Evolutionary conservation across 1,140 invertebrate species (phyloP), one percentile per base, ranked within the genome.

Genomic region (Mesaphorura yosii): DNA sequence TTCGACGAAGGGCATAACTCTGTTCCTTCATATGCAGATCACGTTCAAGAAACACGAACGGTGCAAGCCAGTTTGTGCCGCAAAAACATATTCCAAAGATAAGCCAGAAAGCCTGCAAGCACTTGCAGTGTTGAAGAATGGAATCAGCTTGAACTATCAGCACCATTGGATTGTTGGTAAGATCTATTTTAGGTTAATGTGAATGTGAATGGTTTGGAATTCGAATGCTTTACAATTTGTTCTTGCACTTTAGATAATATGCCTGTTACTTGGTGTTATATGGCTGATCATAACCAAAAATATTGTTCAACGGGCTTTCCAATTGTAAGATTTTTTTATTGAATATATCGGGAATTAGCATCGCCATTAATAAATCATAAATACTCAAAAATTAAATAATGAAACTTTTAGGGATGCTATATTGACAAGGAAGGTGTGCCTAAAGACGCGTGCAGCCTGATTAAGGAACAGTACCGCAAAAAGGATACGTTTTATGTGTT

Each of bases 71-170:
- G 73, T 86, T 23, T 95, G 90, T 68, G 67, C 65, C 67, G 66
- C 66, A 2, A 91, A 83, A 66, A 72, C 65, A 1, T 96, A 97
- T 66, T 72, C 73, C 31, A 76, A 74, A 2, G 19, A 29, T 7
- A 73, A 82, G 55, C 67, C 75, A 39, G 76, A 78, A 1, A 76
- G 79, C 41, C 75, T 79, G 31, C 76, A 81, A 42, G 83, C 82
- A 59, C 70, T 98, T 48, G 81, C 82, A 49, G 76, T 84, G 7
- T 71, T 98, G 46, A 86, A 86, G 67, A 86, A 86, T 72, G 93
- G 88, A 57, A 96, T 98, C 72, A 81, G 81, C 59, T 74, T 94
- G n/a, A 96, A 96, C 70, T 98, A 98, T 73, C 88, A 97, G 64
- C 94, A 98, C 72, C 93, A 98, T 72, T 98, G 93, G 92, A 91